Percentiles rank a stretch among this genome's conserved stretches.
These are phyloP conservation scores for Florisuga fusca DNA, from an alignment of 2,797 vertebrate species.

Conservation along the genomic window DNA sequence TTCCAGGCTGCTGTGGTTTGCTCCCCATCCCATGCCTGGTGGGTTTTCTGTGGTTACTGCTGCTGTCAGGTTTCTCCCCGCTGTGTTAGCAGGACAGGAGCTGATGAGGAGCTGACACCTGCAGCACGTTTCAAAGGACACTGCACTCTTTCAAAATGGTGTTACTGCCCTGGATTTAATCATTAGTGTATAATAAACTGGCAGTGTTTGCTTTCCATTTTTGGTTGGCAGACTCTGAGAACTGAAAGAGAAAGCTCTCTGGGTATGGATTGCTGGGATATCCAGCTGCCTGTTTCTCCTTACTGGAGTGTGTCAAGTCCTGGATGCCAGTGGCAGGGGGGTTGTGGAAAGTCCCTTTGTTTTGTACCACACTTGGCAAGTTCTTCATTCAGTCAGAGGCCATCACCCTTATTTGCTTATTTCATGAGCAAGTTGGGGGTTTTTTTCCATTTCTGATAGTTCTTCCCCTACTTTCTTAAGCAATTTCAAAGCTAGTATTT, in stretches of 20 bases:
- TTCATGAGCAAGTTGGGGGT: neutral
- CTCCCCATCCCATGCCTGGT: neutral
- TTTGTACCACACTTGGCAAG: neutral
- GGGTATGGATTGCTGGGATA: neutral
- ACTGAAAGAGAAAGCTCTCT: neutral
- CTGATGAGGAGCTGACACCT: neutral
- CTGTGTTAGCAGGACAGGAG: accelerated
- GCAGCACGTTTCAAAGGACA: neutral
- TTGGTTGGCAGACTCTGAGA: neutral
- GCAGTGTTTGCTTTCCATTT: neutral
- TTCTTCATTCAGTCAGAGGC: neutral
- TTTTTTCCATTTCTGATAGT: neutral
- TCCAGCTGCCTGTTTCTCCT: neutral
- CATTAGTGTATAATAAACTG: neutral
- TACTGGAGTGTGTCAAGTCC: accelerated
- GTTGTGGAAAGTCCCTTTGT: neutral
- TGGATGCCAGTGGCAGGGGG: accelerated
- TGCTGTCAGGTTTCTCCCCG: neutral
- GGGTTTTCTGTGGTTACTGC: no score
- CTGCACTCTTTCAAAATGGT: accelerated
- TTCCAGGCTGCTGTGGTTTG: neutral
- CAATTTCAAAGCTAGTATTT: neutral
- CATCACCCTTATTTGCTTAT: constrained; percentile 22
- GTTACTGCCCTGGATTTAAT: accelerated
- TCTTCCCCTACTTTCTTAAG: neutral